Percentiles rank a stretch among this genome's conserved stretches.
Conservation (phyloP, 2,888 invertebrate genomes). For the Ormyrus labotus region DNA sequence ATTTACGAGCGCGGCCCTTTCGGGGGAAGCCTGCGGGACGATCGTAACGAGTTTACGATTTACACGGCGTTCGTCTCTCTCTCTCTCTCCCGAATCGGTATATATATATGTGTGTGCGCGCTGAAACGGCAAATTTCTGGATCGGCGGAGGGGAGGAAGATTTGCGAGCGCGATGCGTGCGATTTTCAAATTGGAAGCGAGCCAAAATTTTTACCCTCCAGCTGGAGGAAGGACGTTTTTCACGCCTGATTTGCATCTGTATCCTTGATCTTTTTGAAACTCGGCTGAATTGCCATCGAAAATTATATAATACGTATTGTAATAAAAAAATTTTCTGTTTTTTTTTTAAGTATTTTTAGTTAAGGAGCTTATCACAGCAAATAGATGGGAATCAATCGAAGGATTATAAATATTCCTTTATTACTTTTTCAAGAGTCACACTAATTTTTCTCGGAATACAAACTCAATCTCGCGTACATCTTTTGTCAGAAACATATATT, state of each 20-base stretch:
- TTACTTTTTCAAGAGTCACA: no score
- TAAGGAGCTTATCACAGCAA: no score
- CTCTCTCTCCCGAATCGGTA: constrained; percentile 3
- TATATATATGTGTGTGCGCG: not conserved
- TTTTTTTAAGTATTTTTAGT: no score
- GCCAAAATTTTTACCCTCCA: constrained; percentile 28
- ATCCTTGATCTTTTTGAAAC: constrained; percentile 8
- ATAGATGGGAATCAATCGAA: no score
- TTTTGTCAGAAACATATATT: no score
- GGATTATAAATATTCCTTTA: no score
- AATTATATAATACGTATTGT: no score
- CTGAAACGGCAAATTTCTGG: constrained; percentile 21
- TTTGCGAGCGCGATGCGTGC: constrained; percentile 6
- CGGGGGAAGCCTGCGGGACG: constrained; percentile 5
- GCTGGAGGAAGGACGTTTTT: not conserved
- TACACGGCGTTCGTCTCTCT: not conserved
- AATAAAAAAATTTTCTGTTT: no score
- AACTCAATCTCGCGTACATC: no score
- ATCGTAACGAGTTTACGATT: constrained; percentile 35
- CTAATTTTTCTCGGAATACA: no score
- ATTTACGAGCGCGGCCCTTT: constrained; percentile 17
- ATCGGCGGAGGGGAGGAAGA: not conserved
- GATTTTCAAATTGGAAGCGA: constrained; percentile 10
- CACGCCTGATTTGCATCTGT: constrained; percentile 6
- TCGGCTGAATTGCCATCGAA: no score